Evolutionary conservation across 2,888 invertebrate genomes (phyloP), one percentile per base, ranked within the genome.

Genomic region (Eupithecia exiguata): DNA sequence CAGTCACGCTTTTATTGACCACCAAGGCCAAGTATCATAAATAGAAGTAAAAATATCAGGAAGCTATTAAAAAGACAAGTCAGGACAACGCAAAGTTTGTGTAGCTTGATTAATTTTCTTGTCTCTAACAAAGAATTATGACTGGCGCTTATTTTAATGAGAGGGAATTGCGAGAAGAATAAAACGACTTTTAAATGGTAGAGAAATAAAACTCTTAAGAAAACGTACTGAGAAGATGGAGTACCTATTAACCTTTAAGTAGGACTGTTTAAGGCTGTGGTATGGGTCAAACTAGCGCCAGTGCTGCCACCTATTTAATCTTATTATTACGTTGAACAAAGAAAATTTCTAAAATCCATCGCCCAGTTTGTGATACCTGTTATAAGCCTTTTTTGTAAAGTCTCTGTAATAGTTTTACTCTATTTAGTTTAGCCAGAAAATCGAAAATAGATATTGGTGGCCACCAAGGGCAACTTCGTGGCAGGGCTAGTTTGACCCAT

Each of bases 101-200:
- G 21, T 69, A 68, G 40, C 61, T 69, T 82, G 85, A 86, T 87
- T 83, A 86, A 88, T 87, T 80, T 75, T 43, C 77, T 74, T 75
- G 80, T 82, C 85, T 78, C 77, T 80, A 84, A 83, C 84, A 84
- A 84, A 80, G 76, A 84, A 84, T 84, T 82, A 84, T 84, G 84
- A 83, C 80, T 77, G 77, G 81, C 81, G 78, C 79, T 84, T 82
- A 80, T 18, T 83, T 81, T 79, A 76, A 77, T 74, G 74, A 77
- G 74, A 70, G 65, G 67, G 74, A 78, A 80, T 83, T 82, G 38
- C 25, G 25, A 25, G 14, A 58, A 5, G 5, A 58, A 58, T 58
- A 25, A 9, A 12, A 25, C 5, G 14, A 58, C 21, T 58, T 58
- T 58, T 14, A 58, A 53, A 53, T 53, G 21, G 58, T 58, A 25